These are phyloP conservation scores for Drosophila bunnanda DNA, from an alignment of 2,888 invertebrate species.

Conservation along the genomic window DNA sequence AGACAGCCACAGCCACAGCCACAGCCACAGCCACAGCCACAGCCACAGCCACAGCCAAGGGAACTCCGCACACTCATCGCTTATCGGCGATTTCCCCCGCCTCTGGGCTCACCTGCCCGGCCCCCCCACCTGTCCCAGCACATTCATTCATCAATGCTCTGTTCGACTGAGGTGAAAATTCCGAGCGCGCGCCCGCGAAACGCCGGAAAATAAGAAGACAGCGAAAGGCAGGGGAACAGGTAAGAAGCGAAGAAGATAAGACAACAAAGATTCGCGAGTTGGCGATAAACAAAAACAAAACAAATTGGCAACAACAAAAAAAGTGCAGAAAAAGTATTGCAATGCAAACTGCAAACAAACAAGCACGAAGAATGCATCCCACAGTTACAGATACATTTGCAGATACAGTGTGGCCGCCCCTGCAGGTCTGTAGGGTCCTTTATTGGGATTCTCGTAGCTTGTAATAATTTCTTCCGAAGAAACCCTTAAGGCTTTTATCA, in stretches of 20 bases:
- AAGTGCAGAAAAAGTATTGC: slow-evolving; percentile 11
- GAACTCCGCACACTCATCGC: slow-evolving; percentile 75
- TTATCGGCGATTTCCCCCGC: slow-evolving; percentile 52
- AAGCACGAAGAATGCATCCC: slow-evolving; percentile 38
- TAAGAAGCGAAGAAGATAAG: slow-evolving; percentile 35
- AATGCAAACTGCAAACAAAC: slow-evolving; percentile 34
- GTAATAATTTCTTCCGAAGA: neutral
- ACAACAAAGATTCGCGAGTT: slow-evolving; percentile 36
- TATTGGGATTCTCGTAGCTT: too few relatives aligned
- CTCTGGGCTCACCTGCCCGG: neutral
- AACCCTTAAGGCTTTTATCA: neutral
- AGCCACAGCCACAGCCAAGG: slow-evolving; percentile 57
- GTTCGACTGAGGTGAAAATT: slow-evolving; percentile 50
- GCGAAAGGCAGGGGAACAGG: slow-evolving; percentile 40
- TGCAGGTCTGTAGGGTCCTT: too few relatives aligned
- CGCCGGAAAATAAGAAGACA: slow-evolving; percentile 34
- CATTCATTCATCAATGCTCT: slow-evolving; percentile 69
- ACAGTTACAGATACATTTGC: slow-evolving; percentile 14
- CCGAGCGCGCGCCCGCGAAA: slow-evolving; percentile 64
- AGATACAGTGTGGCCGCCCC: slow-evolving; percentile 16
- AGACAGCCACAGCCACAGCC: slow-evolving; percentile 10
- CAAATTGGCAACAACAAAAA: slow-evolving; percentile 19
- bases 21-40: slow-evolving; percentile 22
- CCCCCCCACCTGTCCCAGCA: neutral
- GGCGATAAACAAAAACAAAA: slow-evolving; percentile 46